Conservation (phyloP, 2,797 vertebrate genomes). For the Pipistrellus pygmaeus region DNA sequence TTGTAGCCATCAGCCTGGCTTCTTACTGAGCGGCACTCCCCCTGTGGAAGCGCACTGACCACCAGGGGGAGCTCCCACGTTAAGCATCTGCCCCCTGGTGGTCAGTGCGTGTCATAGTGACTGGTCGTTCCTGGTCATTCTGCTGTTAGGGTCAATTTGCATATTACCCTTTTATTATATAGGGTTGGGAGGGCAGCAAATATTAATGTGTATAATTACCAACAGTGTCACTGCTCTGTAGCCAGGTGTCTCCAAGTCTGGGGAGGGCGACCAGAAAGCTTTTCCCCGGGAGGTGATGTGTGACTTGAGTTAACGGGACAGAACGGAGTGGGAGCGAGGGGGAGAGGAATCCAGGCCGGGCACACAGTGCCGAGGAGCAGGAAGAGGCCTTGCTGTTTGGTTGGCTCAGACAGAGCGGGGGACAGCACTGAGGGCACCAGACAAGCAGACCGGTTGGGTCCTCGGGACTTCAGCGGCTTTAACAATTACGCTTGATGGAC, state of each 20-base stretch:
- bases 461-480: not conserved
- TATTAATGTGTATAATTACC: not conserved
- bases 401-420: no score
- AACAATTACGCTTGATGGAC: not conserved
- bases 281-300: not conserved
- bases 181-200: not conserved
- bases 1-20: no score
- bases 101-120: no score
- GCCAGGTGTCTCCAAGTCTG: not conserved
- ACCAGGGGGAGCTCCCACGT: no score
- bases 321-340: not conserved
- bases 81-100: no score
- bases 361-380: not conserved
- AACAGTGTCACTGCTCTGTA: not conserved
- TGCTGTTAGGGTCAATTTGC: no score
- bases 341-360: not conserved
- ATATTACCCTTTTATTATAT: no score
- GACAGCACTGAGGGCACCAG: fast-evolving
- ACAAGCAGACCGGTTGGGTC: fast-evolving
- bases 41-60: no score
- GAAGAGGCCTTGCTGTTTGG: not conserved
- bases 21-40: no score
- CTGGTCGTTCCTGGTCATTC: no score
- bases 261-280: not conserved
- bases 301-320: not conserved